These are phyloP conservation scores for Osmerus mordax DNA, from an alignment of 2,113 vertebrate genomes.

Conservation along the genomic window DNA sequence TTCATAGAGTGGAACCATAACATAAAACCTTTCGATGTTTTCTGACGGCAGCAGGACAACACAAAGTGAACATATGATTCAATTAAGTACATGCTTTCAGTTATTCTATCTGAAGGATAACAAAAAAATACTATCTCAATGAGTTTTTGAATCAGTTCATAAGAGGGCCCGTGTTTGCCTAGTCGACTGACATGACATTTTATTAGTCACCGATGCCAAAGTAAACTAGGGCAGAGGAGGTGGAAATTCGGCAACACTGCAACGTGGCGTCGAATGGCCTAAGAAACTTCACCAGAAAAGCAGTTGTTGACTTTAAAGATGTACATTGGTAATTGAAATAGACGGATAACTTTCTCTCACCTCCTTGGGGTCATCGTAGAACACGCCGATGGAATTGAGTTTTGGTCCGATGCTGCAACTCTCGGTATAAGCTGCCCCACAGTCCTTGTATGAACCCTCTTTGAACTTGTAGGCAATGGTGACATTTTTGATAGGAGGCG, in stretches of 20 bases:
- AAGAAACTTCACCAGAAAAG: too few species aligned
- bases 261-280: constrained; percentile 67
- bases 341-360: constrained; percentile 65
- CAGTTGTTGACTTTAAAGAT: neutral
- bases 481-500: constrained; percentile 81
- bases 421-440: constrained; percentile 83
- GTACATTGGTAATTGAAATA: neutral
- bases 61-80: neutral
- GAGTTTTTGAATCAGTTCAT: neutral
- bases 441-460: constrained; percentile 81
- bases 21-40: neutral
- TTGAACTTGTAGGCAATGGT: constrained; percentile 91
- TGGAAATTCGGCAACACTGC: constrained; percentile 55
- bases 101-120: too few species aligned
- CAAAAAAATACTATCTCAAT: too few species aligned
- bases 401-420: constrained; percentile 88
- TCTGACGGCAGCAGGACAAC: neutral
- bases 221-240: neutral
- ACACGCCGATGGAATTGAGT: constrained; percentile 80
- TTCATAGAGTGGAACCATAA: neutral
- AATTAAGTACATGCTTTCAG: neutral
- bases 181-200: neutral
- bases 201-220: constrained; percentile 7
- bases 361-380: constrained; percentile 89
- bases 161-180: constrained; percentile 17